Percentiles rank a stretch among this genome's conserved stretches.
Conservation (phyloP, 2,113 vertebrate species). For the Chaetodon auriga region DNA sequence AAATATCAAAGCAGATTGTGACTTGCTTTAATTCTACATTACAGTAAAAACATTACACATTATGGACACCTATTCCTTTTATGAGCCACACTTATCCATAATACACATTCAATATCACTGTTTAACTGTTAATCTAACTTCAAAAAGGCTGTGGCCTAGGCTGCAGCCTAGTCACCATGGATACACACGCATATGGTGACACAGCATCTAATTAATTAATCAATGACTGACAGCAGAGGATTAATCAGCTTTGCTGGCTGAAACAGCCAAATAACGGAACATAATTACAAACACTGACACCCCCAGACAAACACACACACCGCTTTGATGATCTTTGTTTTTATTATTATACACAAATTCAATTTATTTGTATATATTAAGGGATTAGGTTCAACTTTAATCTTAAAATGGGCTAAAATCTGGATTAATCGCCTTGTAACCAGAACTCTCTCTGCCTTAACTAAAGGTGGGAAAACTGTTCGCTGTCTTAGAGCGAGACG, state of each 20-base stretch:
- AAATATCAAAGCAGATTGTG: no score
- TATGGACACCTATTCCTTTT: neutral
- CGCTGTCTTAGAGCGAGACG: no score
- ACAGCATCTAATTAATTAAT: slow-evolving; percentile 82
- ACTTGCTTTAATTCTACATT: neutral
- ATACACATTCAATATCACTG: no score
- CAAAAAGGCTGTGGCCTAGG: slow-evolving; percentile 5
- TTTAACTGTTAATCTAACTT: neutral
- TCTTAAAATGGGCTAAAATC: slow-evolving; percentile 11
- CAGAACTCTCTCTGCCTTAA: no score
- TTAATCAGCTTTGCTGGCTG: slow-evolving; percentile 73
- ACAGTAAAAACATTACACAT: neutral
- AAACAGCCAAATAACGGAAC: slow-evolving; percentile 55
- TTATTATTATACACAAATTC: slow-evolving; percentile 1
- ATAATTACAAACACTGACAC: neutral
- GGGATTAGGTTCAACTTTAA: slow-evolving; percentile 1
- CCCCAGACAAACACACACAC: slow-evolving; percentile 8
- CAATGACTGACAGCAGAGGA: slow-evolving; percentile 80
- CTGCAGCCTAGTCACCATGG: slow-evolving; percentile 49
- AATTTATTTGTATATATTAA: neutral
- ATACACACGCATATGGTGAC: slow-evolving; percentile 77
- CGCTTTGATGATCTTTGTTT: slow-evolving; percentile 5
- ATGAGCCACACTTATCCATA: neutral
- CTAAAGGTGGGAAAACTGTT: neutral
- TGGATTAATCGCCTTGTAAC: neutral